Evolutionary conservation across 1,140 invertebrate species (phyloP).

Genomic region (Atta texana): DNA sequence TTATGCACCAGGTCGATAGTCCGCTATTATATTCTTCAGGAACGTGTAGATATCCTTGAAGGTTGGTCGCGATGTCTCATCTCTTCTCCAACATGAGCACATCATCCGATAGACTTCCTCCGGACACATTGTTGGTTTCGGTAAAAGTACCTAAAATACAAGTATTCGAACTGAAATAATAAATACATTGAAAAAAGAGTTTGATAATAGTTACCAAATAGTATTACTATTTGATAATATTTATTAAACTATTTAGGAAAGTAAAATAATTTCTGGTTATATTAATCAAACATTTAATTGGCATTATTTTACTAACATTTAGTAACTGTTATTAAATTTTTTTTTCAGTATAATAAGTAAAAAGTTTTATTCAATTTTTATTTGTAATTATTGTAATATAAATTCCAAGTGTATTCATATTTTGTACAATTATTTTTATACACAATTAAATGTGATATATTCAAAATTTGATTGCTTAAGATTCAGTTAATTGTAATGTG

Average conservation of each 20-base stretch:
- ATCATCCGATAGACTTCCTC: conserved; percentile 92
- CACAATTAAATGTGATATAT: neutral
- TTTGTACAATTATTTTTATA: neutral
- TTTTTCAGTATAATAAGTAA: neutral
- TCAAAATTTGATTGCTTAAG: neutral
- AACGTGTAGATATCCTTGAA: conserved; percentile 93
- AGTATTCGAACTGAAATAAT: conserved; percentile 27
- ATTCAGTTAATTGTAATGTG: neutral
- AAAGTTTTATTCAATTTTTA: neutral
- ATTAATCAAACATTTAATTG: too few species aligned
- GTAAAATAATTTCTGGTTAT: too few species aligned
- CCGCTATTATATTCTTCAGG: conserved; percentile 88
- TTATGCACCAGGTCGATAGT: conserved; percentile 86
- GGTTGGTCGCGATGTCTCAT: conserved; percentile 89
- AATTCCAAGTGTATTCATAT: neutral
- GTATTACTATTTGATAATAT: too few species aligned
- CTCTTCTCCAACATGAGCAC: conserved; percentile 92
- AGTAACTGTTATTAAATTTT: too few species aligned
- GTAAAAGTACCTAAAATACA: conserved; percentile 87
- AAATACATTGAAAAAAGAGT: neutral
- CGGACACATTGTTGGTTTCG: conserved; percentile 91
- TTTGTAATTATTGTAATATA: neutral
- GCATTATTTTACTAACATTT: too few species aligned
- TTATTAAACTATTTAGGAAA: too few species aligned
- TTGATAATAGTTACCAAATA: too few species aligned